Percentiles rank a stretch among this genome's conserved stretches.
phyloP scores from a whole-genome alignment of 2,888 invertebrate genomes.

The Eucera pruinosa region DNA sequence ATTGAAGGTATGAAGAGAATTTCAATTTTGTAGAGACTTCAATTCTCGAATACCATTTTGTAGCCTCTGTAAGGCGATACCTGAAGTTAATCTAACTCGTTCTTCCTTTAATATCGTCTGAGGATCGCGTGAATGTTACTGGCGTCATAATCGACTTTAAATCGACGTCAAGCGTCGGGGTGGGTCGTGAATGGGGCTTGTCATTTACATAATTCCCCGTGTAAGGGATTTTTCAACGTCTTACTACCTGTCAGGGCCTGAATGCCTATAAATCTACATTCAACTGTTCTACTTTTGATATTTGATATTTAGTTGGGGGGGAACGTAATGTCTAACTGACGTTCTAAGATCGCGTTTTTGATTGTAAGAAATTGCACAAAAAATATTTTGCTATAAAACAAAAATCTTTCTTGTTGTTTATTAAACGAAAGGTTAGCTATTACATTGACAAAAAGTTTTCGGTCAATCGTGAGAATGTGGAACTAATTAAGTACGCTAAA shows the following conservation, averaged over 20 bases:
- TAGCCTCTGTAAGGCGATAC: slow-evolving; percentile 1
- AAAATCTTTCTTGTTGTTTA: too few species aligned
- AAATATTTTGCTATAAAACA: not conserved
- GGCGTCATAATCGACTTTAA: slow-evolving; percentile 43
- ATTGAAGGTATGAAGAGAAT: not conserved
- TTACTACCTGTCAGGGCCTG: not conserved
- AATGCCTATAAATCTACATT: not conserved
- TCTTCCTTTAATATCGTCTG: slow-evolving; percentile 17
- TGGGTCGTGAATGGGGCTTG: slow-evolving; percentile 3
- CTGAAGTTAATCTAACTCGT: slow-evolving; percentile 13
- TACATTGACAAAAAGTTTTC: not conserved
- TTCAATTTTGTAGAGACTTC: slow-evolving; percentile 1
- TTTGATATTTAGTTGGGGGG: too few species aligned
- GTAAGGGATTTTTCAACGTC: slow-evolving; percentile 39
- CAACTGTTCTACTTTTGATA: not conserved
- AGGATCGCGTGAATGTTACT: slow-evolving; percentile 4
- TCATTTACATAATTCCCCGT: slow-evolving; percentile 50
- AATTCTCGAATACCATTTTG: slow-evolving; percentile 10
- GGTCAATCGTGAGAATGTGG: not conserved
- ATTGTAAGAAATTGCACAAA: not conserved
- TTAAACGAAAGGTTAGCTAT: too few species aligned
- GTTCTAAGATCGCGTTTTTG: too few species aligned
- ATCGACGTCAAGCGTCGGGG: slow-evolving; percentile 39
- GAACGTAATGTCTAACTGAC: too few species aligned
- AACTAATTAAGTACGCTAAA: not conserved